Conservation (phyloP, 2,888 invertebrate genomes). For the Cephus spinipes region DNA sequence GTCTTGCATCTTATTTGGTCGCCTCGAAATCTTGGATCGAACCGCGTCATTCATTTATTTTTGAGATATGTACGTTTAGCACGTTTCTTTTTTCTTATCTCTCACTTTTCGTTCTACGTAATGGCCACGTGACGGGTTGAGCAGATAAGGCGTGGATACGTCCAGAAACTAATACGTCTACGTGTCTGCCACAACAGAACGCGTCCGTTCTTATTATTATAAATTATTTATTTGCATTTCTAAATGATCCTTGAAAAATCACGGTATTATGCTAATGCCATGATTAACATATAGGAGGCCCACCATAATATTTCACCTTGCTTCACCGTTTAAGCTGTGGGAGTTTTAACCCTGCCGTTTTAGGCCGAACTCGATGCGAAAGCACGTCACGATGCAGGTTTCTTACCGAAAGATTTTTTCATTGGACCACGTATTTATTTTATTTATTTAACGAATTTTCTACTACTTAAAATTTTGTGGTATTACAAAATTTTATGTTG, state of each 20-base stretch:
- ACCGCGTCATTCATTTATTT: not conserved
- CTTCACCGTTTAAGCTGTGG: slow-evolving; percentile 42
- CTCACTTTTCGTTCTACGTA: not conserved
- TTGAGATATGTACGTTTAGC: not conserved
- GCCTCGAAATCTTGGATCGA: not conserved
- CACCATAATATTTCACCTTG: slow-evolving; percentile 64
- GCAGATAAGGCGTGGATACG: not conserved
- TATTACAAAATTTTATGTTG: too few relatives aligned
- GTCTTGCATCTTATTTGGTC: not conserved
- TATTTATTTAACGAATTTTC: not conserved
- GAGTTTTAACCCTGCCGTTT: slow-evolving; percentile 19
- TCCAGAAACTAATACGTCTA: slow-evolving; percentile 20
- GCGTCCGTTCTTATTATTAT: slow-evolving; percentile 61
- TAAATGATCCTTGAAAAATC: slow-evolving; percentile 67
- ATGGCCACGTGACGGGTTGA: not conserved
- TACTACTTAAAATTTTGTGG: too few relatives aligned
- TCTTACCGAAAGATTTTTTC: not conserved
- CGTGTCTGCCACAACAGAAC: slow-evolving; percentile 26
- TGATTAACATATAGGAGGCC: slow-evolving; percentile 64
- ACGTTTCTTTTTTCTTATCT: not conserved
- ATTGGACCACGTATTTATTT: not conserved
- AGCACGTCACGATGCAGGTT: not conserved
- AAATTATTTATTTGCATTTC: slow-evolving; percentile 67
- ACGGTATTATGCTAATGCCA: slow-evolving; percentile 65
- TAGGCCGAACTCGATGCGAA: not conserved